A percentile compares a stretch with the other conserved stretches of the same genome.
Conservation (phyloP, 2,797 vertebrate species). For the Mionectes olivaceus region DNA sequence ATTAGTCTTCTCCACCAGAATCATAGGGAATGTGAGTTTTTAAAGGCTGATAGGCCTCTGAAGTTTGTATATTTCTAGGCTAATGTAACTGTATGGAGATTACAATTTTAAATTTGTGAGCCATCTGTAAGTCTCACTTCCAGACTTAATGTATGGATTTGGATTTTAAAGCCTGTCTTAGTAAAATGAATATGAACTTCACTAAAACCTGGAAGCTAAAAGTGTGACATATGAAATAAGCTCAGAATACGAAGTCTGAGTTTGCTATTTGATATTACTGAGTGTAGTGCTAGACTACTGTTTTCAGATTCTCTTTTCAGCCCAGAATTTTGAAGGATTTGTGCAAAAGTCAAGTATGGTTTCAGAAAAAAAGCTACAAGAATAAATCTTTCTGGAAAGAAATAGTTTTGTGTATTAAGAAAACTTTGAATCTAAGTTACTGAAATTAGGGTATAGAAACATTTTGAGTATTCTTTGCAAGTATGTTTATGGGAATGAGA, state of each 20-base stretch:
- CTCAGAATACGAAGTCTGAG: not conserved
- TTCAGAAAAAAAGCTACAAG: not conserved
- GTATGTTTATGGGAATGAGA: not conserved
- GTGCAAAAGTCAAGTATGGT: not conserved
- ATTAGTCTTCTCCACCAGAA: not conserved
- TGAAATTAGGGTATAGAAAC: not conserved
- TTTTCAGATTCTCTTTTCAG: not conserved
- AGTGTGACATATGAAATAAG: conserved; percentile 18
- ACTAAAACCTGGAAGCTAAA: conserved; percentile 19
- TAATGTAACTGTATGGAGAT: not conserved
- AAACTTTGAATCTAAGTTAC: not conserved
- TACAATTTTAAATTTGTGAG: conserved; percentile 16
- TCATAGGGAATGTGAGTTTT: not conserved
- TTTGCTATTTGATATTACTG: not conserved
- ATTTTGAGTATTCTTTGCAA: not conserved
- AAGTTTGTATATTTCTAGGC: not conserved
- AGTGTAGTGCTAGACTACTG: not conserved
- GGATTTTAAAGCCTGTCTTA: conserved; percentile 39
- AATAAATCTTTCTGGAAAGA: not conserved
- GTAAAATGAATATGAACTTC: conserved; percentile 22
- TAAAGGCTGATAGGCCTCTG: not conserved
- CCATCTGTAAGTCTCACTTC: conserved; percentile 54
- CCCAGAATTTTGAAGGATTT: not conserved
- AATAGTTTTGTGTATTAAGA: not conserved
- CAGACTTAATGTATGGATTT: conserved; percentile 13